These are phyloP conservation scores for Spicauda simplicius DNA, from an alignment of 2,888 invertebrate species.

Conservation along the genomic window DNA sequence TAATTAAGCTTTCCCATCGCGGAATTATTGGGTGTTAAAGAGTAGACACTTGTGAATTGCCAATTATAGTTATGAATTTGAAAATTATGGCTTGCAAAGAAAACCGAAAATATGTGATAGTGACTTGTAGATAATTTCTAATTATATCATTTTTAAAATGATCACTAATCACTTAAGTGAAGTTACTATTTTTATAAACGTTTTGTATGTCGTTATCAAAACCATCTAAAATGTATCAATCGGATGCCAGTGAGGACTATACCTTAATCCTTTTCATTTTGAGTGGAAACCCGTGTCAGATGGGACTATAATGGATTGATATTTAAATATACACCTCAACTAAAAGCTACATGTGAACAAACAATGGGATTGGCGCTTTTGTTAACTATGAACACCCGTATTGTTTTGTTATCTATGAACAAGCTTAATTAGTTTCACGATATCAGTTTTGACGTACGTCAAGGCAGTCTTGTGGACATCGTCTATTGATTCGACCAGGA, in stretches of 20 bases:
- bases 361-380: neutral
- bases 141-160: too few relatives aligned
- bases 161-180: too few relatives aligned
- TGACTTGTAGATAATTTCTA: too few relatives aligned
- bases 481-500: conserved; percentile 15
- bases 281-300: neutral
- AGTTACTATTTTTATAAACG: too few relatives aligned
- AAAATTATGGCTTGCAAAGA: too few relatives aligned
- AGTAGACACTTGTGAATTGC: neutral
- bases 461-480: neutral
- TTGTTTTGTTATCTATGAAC: conserved; percentile 9
- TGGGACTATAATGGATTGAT: neutral
- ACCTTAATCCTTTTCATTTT: too few relatives aligned
- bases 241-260: too few relatives aligned
- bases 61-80: too few relatives aligned
- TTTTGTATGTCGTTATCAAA: too few relatives aligned
- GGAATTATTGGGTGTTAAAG: neutral
- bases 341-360: neutral
- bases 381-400: neutral
- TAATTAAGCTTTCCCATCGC: conserved; percentile 13
- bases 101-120: too few relatives aligned
- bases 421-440: neutral
- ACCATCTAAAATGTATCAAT: too few relatives aligned
- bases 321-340: neutral
- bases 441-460: neutral